Conservation (phyloP, 1,140 invertebrate species). For the Ceratosolen fusciceps region DNA sequence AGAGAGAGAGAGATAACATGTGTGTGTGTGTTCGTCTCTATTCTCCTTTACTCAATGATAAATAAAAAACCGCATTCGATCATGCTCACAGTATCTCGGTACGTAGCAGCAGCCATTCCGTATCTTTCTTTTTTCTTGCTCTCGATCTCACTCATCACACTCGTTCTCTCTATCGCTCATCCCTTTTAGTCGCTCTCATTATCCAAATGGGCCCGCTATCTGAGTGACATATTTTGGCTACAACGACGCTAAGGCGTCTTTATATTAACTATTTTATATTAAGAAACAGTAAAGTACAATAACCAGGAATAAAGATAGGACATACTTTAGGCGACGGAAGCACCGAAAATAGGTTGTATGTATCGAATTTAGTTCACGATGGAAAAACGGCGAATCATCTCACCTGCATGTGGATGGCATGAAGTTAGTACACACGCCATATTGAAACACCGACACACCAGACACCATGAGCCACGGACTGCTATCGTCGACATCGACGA, state of each 20-base stretch:
- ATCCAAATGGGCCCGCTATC: not conserved
- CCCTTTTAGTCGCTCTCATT: not conserved
- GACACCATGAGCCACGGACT: not conserved
- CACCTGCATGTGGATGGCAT: not conserved
- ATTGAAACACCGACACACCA: not conserved
- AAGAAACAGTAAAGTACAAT: too few species aligned
- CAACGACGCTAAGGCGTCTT: not conserved
- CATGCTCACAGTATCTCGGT: not conserved
- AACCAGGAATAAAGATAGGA: too few species aligned
- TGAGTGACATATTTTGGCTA: not conserved
- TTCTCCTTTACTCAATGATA: not conserved
- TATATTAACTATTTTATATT: too few species aligned
- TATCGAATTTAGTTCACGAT: too few species aligned
- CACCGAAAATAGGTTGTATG: too few species aligned
- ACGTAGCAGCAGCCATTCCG: slow-evolving; percentile 19
- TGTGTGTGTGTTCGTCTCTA: not conserved
- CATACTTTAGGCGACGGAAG: too few species aligned
- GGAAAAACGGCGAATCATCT: not conserved
- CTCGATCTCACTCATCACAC: not conserved
- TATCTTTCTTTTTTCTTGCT: not conserved
- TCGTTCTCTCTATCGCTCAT: not conserved
- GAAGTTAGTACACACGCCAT: not conserved
- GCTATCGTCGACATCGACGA: slow-evolving; percentile 2
- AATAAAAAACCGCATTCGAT: not conserved
- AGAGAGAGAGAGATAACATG: too few species aligned